phyloP scores from a whole-genome alignment of 2,797 vertebrate genomes.

The Rhincodon typus region DNA sequence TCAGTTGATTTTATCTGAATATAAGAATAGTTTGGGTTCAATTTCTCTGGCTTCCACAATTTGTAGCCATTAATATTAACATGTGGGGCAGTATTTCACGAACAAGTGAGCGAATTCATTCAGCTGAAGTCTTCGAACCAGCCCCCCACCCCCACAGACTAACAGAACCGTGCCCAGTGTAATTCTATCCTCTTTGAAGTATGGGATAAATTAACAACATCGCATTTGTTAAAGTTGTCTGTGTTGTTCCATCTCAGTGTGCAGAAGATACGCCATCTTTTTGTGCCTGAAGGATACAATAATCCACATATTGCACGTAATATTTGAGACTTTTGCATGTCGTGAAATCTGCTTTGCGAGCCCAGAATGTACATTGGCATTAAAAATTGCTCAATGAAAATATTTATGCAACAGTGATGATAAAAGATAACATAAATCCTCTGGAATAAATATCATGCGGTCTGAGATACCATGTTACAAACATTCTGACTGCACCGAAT shows the following conservation, averaged over 20 bases:
- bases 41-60: not conserved
- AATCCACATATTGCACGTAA: not conserved
- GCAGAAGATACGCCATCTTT: not conserved
- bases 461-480: not conserved
- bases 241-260: not conserved
- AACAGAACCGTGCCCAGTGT: not conserved
- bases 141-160: not conserved
- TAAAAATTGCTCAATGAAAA: not conserved
- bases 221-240: not conserved
- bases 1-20: not conserved
- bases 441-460: not conserved
- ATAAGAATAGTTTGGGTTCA: too few species aligned
- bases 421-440: not conserved
- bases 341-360: not conserved
- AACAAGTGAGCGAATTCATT: not conserved
- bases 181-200: slow-evolving; percentile 27
- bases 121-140: not conserved
- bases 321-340: not conserved
- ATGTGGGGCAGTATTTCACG: not conserved
- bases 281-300: not conserved
- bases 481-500: not conserved
- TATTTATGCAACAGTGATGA: not conserved
- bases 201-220: slow-evolving; percentile 22
- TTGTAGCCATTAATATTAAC: slow-evolving; percentile 2
- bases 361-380: not conserved